phyloP scores from a whole-genome alignment of 2,888 invertebrate genomes.

The Lingula anatina region DNA sequence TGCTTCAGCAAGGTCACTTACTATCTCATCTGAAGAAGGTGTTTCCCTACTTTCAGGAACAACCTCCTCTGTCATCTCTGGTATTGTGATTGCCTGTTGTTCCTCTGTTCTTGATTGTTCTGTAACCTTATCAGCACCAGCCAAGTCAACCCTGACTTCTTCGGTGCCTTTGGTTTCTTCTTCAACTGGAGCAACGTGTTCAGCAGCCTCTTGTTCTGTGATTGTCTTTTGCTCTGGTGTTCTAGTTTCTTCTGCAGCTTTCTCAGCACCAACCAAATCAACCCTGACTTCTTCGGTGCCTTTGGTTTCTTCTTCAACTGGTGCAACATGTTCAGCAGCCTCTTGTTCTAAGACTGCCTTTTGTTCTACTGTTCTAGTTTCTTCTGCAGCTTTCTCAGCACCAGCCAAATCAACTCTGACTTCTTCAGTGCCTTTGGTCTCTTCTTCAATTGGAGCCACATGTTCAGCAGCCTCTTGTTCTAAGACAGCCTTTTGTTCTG shows the following conservation, averaged over 20 bases:
- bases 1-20: neutral
- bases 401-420: constrained; percentile 7
- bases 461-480: constrained; percentile 6
- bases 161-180: constrained; percentile 1
- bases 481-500: constrained; percentile 1
- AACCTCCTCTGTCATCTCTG: constrained; percentile 4
- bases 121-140: neutral
- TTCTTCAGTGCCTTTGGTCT: constrained; percentile 13
- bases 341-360: constrained; percentile 3
- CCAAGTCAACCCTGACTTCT: constrained; percentile 3
- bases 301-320: constrained; percentile 2
- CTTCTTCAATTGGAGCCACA: constrained; percentile 9
- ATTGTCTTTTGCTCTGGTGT: too few relatives aligned
- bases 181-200: constrained; percentile 7
- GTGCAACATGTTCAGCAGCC: constrained; percentile 5
- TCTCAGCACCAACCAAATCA: too few relatives aligned
- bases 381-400: neutral
- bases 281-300: constrained; percentile 5
- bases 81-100: neutral
- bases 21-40: neutral
- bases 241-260: too few relatives aligned
- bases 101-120: constrained; percentile 2
- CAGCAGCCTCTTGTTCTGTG: constrained; percentile 8
- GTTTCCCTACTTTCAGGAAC: constrained; percentile 2
- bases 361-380: constrained; percentile 13